These are phyloP conservation scores for Calliopsis andreniformis DNA, from an alignment of 1,140 invertebrate species.

Conservation along the genomic window DNA sequence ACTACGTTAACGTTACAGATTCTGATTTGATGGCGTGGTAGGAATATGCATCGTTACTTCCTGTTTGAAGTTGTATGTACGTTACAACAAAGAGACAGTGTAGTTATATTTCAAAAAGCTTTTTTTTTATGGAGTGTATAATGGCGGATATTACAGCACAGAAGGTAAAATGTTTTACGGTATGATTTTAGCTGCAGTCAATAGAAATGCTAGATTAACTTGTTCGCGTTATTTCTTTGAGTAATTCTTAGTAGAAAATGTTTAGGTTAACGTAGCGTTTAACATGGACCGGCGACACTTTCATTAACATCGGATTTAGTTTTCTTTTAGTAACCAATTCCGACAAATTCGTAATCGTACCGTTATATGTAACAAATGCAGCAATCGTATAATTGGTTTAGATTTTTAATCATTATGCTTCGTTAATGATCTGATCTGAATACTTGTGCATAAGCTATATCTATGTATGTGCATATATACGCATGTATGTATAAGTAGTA, in stretches of 20 bases:
- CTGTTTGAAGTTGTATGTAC: conserved; percentile 79
- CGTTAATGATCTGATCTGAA: neutral
- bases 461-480: neutral
- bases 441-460: neutral
- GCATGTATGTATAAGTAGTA: no score
- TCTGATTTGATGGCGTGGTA: conserved; percentile 56
- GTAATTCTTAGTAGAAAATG: neutral
- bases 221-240: neutral
- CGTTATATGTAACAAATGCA: no score
- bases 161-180: conserved; percentile 70
- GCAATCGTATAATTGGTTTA: neutral
- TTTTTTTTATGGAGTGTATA: conserved; percentile 68
- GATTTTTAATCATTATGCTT: neutral
- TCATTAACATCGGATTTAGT: neutral
- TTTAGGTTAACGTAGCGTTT: conserved; percentile 67
- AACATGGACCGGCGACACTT: conserved; percentile 62
- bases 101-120: conserved; percentile 72
- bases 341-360: neutral
- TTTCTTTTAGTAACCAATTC: neutral
- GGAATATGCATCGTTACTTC: conserved; percentile 63
- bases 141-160: conserved; percentile 74
- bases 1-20: conserved; percentile 27
- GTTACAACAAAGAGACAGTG: conserved; percentile 73
- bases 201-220: neutral
- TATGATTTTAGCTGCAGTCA: neutral